These are phyloP conservation scores for Prionailurus viverrinus DNA, from an alignment of 2,113 vertebrate genomes.

Conservation along the genomic window DNA sequence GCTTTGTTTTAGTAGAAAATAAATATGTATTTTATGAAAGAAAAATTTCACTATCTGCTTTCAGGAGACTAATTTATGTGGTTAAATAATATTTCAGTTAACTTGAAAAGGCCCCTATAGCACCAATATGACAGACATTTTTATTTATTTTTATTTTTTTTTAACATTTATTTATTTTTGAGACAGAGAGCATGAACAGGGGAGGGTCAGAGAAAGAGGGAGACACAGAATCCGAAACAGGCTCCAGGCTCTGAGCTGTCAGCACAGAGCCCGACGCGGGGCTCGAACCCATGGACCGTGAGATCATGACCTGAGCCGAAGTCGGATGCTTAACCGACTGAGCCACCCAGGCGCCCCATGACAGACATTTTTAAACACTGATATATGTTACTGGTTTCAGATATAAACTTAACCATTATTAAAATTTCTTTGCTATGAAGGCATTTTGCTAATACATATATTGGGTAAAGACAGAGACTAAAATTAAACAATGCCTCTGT, in stretches of 20 bases:
- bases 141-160: not conserved
- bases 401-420: not conserved
- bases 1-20: constrained; percentile 51
- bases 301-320: no score
- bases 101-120: not conserved
- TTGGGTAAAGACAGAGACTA: not conserved
- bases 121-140: not conserved
- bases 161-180: no score
- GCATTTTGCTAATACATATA: constrained; percentile 41
- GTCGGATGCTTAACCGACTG: no score
- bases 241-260: no score
- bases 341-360: no score
- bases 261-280: no score
- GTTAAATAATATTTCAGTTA: not conserved
- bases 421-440: constrained; percentile 1
- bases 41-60: constrained; percentile 18
- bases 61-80: not conserved
- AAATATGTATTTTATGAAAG: constrained; percentile 35
- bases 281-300: no score
- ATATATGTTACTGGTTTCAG: not conserved
- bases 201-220: no score
- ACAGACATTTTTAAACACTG: not conserved
- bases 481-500: not conserved
- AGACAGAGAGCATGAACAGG: no score
- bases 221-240: no score